A percentile compares a stretch with the other conserved stretches of the same genome.
These are phyloP conservation scores for Mesoligia furuncula DNA, from an alignment of 2,888 invertebrate genomes.

Conservation along the genomic window DNA sequence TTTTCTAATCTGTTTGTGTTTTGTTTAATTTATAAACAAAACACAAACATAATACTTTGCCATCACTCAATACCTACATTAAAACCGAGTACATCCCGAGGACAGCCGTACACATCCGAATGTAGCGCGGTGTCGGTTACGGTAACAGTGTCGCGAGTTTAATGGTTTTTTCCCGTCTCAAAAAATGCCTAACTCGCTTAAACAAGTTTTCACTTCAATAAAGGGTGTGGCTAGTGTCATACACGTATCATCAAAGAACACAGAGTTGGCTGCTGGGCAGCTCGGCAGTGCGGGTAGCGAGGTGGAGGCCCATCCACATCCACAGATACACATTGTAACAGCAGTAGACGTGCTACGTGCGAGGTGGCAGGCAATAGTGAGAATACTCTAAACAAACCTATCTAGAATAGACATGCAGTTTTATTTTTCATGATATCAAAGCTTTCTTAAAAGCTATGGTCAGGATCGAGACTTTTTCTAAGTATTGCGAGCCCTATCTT, in stretches of 20 bases:
- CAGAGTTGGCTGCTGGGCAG: not conserved
- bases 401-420: not conserved
- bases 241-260: not conserved
- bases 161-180: no score
- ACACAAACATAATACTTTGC: no score
- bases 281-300: not conserved
- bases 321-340: not conserved
- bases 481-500: not conserved
- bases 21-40: no score
- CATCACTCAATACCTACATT: no score
- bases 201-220: not conserved
- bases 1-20: no score
- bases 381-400: not conserved
- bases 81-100: no score
- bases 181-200: no score
- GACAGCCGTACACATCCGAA: no score
- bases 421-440: not conserved
- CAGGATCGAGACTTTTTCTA: not conserved
- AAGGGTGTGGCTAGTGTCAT: not conserved
- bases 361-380: not conserved
- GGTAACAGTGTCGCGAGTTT: no score
- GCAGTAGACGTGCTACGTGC: not conserved
- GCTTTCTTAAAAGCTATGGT: not conserved
- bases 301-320: not conserved
- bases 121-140: no score